These are phyloP conservation scores for Chaetophractus vellerosus DNA, from an alignment of 2,797 vertebrate species.

Conservation along the genomic window DNA sequence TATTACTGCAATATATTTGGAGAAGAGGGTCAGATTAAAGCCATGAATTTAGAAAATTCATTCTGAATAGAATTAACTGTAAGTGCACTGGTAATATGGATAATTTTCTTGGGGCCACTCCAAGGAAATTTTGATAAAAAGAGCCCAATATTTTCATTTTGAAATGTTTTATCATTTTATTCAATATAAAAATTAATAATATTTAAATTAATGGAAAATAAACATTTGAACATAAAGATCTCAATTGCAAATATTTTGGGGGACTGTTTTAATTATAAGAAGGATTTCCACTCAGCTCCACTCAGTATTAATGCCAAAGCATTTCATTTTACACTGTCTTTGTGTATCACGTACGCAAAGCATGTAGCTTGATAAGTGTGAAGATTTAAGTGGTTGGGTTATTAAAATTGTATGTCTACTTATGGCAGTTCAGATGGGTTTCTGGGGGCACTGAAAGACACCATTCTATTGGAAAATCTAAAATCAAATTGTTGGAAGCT, in stretches of 20 bases:
- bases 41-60: not conserved
- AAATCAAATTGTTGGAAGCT: not conserved
- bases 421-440: not conserved
- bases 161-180: not conserved
- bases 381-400: not conserved
- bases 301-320: not conserved
- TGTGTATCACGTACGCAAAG: not conserved
- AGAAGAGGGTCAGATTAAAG: not conserved
- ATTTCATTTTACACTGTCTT: not conserved
- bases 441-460: not conserved
- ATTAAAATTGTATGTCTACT: slow-evolving; percentile 15
- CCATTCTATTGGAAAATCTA: not conserved
- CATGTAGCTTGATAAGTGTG: not conserved
- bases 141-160: not conserved
- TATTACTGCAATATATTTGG: not conserved
- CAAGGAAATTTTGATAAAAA: not conserved
- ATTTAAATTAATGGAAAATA: not conserved
- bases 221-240: not conserved
- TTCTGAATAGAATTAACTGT: not conserved
- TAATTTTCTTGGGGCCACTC: not conserved
- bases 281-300: not conserved
- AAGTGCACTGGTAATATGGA: not conserved
- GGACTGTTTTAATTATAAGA: not conserved
- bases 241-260: not conserved
- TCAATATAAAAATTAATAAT: not conserved